These are phyloP conservation scores for Entomobrya proxima DNA, from an alignment of 2,888 invertebrate species.

Conservation along the genomic window DNA sequence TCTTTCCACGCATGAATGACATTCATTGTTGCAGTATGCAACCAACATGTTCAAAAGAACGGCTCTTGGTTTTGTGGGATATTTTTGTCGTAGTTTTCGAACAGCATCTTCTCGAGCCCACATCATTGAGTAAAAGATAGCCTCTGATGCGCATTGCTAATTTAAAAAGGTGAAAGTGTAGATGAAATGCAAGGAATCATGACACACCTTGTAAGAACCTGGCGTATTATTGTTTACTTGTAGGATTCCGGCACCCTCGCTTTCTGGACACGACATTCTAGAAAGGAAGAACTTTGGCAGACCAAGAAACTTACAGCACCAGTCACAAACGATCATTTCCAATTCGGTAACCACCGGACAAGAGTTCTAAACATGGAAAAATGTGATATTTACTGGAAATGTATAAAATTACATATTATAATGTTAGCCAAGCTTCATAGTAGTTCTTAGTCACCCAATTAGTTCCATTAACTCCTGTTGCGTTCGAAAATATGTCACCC, in stretches of 20 bases:
- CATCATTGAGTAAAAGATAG: constrained; percentile 70
- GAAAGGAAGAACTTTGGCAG: constrained; percentile 70
- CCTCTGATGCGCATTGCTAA: constrained; percentile 71
- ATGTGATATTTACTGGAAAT: too few species aligned
- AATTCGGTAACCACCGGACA: constrained; percentile 71
- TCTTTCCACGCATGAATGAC: constrained; percentile 71
- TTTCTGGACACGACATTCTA: constrained; percentile 60
- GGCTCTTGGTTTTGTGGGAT: constrained; percentile 62
- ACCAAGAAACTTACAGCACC: constrained; percentile 67
- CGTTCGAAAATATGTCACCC: constrained; percentile 97
- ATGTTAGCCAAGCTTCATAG: neutral
- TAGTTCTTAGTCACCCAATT: constrained; percentile 86
- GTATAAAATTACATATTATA: neutral
- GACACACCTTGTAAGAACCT: neutral
- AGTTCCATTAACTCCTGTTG: constrained; percentile 97
- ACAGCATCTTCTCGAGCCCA: constrained; percentile 69
- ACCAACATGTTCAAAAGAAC: constrained; percentile 64
- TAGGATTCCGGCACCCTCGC: constrained; percentile 67
- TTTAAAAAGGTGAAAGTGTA: neutral
- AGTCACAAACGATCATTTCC: constrained; percentile 69
- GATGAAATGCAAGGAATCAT: neutral
- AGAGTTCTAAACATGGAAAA: constrained; percentile 30
- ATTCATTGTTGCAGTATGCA: constrained; percentile 68
- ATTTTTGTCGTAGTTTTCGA: constrained; percentile 51
- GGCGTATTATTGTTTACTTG: constrained; percentile 46